Percentiles rank a stretch among this genome's conserved stretches.
phyloP scores from a whole-genome alignment of 2,797 vertebrate species.

The Sorex maritimensis region DNA sequence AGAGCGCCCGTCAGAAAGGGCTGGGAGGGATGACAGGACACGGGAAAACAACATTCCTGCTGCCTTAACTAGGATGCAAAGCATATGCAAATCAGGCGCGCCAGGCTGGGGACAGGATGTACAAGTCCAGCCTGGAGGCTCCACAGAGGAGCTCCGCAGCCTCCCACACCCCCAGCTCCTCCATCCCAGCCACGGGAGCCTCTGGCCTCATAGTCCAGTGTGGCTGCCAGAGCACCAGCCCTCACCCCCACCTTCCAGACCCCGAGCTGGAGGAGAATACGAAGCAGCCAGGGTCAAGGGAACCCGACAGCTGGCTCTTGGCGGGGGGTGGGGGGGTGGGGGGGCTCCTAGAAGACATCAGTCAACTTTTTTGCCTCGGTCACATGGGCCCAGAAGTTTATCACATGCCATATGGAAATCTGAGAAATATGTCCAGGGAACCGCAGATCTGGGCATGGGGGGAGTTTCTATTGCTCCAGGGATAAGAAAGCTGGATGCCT shows the following conservation, averaged over 20 bases:
- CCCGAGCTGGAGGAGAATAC: neutral
- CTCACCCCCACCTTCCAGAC: slow-evolving; percentile 21
- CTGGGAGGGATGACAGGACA: too few relatives aligned
- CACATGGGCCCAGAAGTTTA: neutral
- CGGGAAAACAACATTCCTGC: neutral
- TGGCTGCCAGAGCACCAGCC: slow-evolving; percentile 62
- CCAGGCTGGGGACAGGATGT: neutral
- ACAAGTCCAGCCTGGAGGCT: neutral
- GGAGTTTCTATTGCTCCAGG: neutral
- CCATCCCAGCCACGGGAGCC: neutral
- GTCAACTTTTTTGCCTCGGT: neutral
- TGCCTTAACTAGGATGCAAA: neutral
- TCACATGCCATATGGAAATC: neutral
- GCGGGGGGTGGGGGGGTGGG: too few relatives aligned
- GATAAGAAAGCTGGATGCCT: neutral
- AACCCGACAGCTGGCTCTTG: neutral
- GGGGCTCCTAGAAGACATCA: neutral
- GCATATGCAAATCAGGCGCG: neutral
- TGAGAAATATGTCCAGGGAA: neutral
- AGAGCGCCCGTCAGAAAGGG: too few relatives aligned
- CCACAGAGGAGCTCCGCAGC: neutral
- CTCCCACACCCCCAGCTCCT: neutral
- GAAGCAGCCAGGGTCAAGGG: slow-evolving; percentile 16
- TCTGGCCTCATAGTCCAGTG: neutral
- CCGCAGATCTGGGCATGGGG: too few relatives aligned